Evolutionary conservation across 2,113 vertebrate species (phyloP).

Genomic region (Lepus europaeus): DNA sequence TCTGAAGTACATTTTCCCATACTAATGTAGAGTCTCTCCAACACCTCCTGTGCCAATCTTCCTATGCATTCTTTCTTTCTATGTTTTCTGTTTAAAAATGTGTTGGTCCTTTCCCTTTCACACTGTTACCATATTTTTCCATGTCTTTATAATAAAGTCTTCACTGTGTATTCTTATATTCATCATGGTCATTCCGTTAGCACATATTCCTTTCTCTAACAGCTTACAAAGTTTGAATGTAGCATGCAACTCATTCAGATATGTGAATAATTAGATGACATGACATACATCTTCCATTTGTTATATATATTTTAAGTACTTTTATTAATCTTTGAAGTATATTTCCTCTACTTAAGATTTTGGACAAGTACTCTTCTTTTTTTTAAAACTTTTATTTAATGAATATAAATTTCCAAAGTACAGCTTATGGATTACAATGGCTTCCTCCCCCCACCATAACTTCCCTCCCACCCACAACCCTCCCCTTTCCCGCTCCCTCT

Average conservation of each 20-base stretch:
- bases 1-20: background rate
- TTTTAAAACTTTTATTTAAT: too few species aligned
- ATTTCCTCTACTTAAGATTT: background rate
- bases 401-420: too few species aligned
- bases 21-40: background rate
- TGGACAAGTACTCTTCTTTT: background rate
- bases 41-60: background rate
- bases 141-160: background rate
- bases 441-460: too few species aligned
- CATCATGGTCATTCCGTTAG: background rate
- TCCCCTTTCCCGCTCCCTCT: too few species aligned
- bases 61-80: background rate
- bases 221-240: background rate
- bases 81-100: background rate
- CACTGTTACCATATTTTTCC: rapidly evolving
- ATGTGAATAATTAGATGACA: background rate
- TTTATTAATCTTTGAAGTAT: background rate
- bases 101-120: background rate
- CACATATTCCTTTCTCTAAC: background rate
- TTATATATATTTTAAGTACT: background rate
- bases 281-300: too few species aligned
- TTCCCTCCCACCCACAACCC: too few species aligned
- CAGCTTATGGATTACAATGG: too few species aligned
- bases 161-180: background rate
- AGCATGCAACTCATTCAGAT: background rate